Base-by-base conservation (phyloP, 2,888 invertebrate genomes). In the Dromius quadrimaculatus region DNA sequence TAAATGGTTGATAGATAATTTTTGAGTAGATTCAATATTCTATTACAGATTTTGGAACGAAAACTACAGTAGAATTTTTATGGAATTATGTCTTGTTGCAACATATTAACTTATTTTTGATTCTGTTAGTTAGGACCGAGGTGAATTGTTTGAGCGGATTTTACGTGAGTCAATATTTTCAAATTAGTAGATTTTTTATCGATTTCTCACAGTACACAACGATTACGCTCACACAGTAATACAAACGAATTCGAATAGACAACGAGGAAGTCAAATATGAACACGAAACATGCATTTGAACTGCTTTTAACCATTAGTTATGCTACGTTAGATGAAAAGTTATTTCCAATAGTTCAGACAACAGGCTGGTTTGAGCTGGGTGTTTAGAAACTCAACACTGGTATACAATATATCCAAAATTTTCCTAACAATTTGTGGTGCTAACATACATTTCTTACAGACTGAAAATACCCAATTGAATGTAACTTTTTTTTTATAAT, bases 341-440 rank as follows among this genome's bases (percentile, higher is more conserved):
- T 13, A 70, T 62, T 61, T 70, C 22, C 59, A 70, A 62, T 70
- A 70, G 70, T 70, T 47, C 70, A 68, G 68, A 82, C 75, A 76
- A 76, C 74, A 80, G 78, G 81, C 80, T 83, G 83, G 82, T 84
- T 84, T 83, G 84, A 84, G 83, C 83, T 84, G 84, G 84, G 83
- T 83, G 83, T 82, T 77, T 77, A 78, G 77, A 76, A 76, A 70
- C 59, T 69, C 50, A 70, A 62, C 70, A 70, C 47, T 70, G 61
- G 62, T 62, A 70, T 62, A 61, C 59, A 68, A 68, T 54, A 59
- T 68, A 68, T 45, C 68, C 59, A 32, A 59, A 59, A 59, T 34
- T 47, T 64, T 64, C 64, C 38, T 64, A 64, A 41, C 23, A 38
- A 23, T 59, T 59, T 68, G 43, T 68, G 59, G 59, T 70, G 32